Conservation (phyloP, 2,797 vertebrate species). For the Xerus rutilus region DNA sequence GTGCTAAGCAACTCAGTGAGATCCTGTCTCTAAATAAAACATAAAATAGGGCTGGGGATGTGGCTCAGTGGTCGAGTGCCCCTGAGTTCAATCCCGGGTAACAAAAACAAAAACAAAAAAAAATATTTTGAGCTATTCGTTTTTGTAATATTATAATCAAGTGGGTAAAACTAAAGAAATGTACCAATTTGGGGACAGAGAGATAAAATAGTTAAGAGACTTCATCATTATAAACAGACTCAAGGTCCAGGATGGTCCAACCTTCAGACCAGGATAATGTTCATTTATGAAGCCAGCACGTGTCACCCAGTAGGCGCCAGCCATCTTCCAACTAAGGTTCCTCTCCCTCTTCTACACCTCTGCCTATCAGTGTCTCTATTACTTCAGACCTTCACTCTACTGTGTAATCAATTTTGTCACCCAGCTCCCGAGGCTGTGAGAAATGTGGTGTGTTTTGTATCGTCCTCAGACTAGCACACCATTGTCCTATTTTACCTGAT, state of each 20-base stretch:
- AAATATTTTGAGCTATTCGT: background rate
- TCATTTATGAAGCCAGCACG: background rate
- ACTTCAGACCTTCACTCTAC: background rate
- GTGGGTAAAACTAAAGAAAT: slow-evolving; percentile 32
- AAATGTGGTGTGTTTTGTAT: background rate
- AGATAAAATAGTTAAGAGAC: background rate
- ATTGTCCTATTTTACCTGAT: slow-evolving; percentile 21
- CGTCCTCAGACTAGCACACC: background rate
- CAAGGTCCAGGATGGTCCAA: background rate
- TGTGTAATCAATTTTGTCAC: background rate
- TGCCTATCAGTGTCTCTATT: background rate
- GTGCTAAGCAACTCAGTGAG: too few relatives aligned
- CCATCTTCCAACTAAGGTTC: background rate
- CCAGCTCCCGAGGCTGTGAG: background rate
- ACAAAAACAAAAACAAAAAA: too few relatives aligned
- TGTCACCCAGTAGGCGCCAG: background rate
- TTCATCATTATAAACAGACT: background rate
- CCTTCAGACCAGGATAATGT: background rate
- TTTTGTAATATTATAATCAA: slow-evolving; percentile 33
- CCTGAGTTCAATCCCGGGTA: too few relatives aligned
- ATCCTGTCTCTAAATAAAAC: too few relatives aligned
- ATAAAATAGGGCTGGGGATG: too few relatives aligned
- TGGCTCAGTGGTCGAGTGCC: too few relatives aligned
- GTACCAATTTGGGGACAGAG: background rate
- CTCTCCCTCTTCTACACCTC: background rate